Base-by-base conservation (phyloP, 1,140 invertebrate genomes). In the Cydia amplana region DNA sequence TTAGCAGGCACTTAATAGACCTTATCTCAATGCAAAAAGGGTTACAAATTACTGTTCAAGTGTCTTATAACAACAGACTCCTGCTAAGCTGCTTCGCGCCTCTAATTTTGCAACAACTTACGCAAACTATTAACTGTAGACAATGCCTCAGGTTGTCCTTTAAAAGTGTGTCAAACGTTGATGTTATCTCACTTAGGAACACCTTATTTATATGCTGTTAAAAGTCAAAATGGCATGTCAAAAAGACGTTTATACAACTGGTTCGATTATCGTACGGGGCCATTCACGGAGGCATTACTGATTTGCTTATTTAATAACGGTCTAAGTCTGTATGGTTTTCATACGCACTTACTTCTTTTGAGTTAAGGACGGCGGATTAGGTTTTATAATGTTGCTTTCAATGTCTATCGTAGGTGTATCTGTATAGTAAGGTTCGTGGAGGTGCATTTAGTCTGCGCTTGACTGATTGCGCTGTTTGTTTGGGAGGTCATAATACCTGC, bases 81-180 rank as follows among this genome's bases (percentile, higher is more conserved):
- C 64, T 28, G 60, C 60, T 65, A 65, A 70, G 32, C 65, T 43
- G 32, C 12, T 25, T 2, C 40, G 25, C 32, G 51, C 20, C 72
- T 55, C 75, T 46, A 74, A 60, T 85, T 82, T 83, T 75, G 79
- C 81, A 85, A 84, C 70, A 32, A 64, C 74, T 87, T 85, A 82
- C 79, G 81, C 75, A 86, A 87, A 63, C 72, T 83, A 75, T 73
- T 76, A 80, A 72, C 75, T 76, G 80, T 80, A 84, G 80, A 86
- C 85, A 86, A 86, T 85, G 76, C 84, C 80, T 82, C 74, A 82
- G 81, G 82, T 82, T 89, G 86, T 88, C 87, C 87, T 90, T 89
- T 85, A 84, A 87, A 90, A 87, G 83, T 90, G 78, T 90, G 88
- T 85, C 85, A 87, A 81, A 83, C 76, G 46, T 9, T 18, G 55